Conservation (phyloP, 2,797 vertebrate genomes). For the Protosalanx chinensis region DNA sequence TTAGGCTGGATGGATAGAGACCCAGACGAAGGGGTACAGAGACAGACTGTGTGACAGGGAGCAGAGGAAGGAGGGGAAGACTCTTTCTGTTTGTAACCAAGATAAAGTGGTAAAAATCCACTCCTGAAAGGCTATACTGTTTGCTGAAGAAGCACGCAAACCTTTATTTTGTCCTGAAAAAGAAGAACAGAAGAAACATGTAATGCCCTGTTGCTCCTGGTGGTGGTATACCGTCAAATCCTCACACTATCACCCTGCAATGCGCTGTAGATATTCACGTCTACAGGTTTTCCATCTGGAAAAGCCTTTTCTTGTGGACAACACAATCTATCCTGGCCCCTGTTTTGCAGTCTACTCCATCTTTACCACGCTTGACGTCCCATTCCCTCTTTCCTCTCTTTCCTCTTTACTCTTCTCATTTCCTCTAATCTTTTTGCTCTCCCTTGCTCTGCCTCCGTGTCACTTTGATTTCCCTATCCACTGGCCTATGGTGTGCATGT, state of each 20-base stretch:
- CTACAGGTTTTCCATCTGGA: conserved; percentile 32
- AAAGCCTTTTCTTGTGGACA: conserved; percentile 49
- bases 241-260: neutral
- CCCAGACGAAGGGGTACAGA: neutral
- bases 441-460: conserved; percentile 66
- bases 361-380: conserved; percentile 58
- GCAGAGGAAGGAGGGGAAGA: too few relatives aligned
- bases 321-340: conserved; percentile 53
- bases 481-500: conserved; percentile 68
- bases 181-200: too few relatives aligned
- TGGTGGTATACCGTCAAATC: neutral
- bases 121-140: too few relatives aligned
- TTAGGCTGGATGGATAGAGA: conserved; percentile 1
- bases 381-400: conserved; percentile 68
- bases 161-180: too few relatives aligned
- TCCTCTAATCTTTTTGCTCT: conserved; percentile 76
- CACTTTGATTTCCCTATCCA: conserved; percentile 82
- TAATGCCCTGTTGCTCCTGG: too few relatives aligned
- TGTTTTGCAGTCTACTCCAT: conserved; percentile 68
- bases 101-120: too few relatives aligned
- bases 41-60: too few relatives aligned
- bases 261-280: neutral
- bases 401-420: conserved; percentile 78
- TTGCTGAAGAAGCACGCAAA: too few relatives aligned
- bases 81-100: too few relatives aligned